These are phyloP conservation scores for Phaethon lepturus DNA, from an alignment of 2,113 vertebrate species.

Conservation along the genomic window DNA sequence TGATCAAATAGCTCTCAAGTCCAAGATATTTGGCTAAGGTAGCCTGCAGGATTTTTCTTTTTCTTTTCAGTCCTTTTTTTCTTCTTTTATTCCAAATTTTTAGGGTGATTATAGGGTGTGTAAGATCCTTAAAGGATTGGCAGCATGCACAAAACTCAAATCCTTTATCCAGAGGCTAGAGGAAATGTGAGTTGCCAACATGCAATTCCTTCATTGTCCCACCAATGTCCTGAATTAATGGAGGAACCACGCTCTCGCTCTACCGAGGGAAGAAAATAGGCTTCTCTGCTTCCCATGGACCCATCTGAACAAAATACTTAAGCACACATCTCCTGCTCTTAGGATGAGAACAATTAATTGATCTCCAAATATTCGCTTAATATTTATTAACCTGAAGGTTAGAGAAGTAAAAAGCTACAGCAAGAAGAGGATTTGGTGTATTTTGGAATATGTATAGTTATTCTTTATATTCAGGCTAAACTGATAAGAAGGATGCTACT, in stretches of 20 bases:
- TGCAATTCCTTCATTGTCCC: slow-evolving; percentile 49
- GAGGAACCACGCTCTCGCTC: background rate
- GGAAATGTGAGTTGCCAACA: slow-evolving; percentile 63
- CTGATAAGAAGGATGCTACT: background rate
- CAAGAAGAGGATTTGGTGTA: fast-evolving
- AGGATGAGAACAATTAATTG: background rate
- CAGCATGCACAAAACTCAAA: slow-evolving; percentile 55
- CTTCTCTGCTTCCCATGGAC: background rate
- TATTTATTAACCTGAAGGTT: background rate
- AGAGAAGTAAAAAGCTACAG: background rate
- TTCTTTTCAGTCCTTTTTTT: slow-evolving; percentile 29
- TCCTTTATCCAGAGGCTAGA: slow-evolving; percentile 71
- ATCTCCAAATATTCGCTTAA: background rate
- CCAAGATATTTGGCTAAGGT: slow-evolving; percentile 60
- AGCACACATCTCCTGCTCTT: background rate
- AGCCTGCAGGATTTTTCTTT: slow-evolving; percentile 41
- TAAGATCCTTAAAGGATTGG: slow-evolving; percentile 74
- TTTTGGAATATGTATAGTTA: background rate
- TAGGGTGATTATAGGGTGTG: slow-evolving; percentile 70
- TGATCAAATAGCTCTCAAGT: slow-evolving; percentile 70
- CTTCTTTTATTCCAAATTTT: slow-evolving; percentile 67
- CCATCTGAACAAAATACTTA: background rate
- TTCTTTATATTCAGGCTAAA: background rate
- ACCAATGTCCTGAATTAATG: slow-evolving; percentile 40
- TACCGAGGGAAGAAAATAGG: background rate